These are phyloP conservation scores for Sepioteuthis lessoniana DNA, from an alignment of 2,888 invertebrate species.

Conservation along the genomic window DNA sequence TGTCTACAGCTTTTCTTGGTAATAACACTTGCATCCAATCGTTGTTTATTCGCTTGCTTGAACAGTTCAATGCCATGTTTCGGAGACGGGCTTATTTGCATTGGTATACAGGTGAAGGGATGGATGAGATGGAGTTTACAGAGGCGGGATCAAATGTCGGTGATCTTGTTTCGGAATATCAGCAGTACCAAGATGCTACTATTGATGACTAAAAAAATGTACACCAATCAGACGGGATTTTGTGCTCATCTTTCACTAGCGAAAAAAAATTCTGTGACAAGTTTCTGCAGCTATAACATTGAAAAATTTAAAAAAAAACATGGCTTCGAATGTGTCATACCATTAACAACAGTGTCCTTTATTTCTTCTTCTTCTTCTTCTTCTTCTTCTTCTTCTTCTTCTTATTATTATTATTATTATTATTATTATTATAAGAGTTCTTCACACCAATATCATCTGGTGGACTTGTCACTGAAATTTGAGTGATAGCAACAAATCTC, in stretches of 20 bases:
- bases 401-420: too few species aligned
- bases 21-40: conserved; percentile 67
- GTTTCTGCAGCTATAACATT: too few species aligned
- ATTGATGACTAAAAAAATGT: conserved; percentile 63
- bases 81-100: conserved; percentile 95
- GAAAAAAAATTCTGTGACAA: too few species aligned
- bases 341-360: neutral
- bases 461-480: too few species aligned
- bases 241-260: too few species aligned
- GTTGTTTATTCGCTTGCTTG: conserved; percentile 70
- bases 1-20: conserved; percentile 92
- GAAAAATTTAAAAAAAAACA: neutral
- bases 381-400: too few species aligned
- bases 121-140: conserved; percentile 97
- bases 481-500: too few species aligned
- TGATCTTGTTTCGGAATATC: conserved; percentile 77
- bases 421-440: too few species aligned
- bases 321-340: neutral
- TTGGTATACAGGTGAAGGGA: conserved; percentile 98
- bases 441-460: too few species aligned
- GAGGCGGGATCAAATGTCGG: conserved; percentile 96
- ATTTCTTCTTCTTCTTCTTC: too few species aligned
- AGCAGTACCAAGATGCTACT: conserved; percentile 74
- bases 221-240: conserved; percentile 42
- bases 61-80: conserved; percentile 90